A percentile compares a stretch with the other conserved stretches of the same genome.
phyloP scores from a whole-genome alignment of 1,140 invertebrate genomes.

The Atopsyche davidsoni region DNA sequence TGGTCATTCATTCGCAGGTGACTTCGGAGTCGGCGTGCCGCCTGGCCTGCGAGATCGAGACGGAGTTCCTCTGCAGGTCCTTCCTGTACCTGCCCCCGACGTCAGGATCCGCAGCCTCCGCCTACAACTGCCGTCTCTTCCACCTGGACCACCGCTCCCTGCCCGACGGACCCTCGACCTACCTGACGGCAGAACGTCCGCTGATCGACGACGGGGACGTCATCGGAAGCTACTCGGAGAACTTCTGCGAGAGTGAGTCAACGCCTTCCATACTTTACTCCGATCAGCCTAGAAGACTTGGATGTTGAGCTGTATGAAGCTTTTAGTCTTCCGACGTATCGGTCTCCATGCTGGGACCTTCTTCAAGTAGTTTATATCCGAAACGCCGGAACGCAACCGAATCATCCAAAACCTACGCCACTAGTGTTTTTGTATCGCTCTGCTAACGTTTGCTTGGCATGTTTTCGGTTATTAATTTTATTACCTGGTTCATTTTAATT shows the following conservation, averaged over 20 bases:
- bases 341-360: too few relatives aligned
- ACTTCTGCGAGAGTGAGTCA: slow-evolving; percentile 70
- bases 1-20: slow-evolving; percentile 48
- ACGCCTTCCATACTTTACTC: too few relatives aligned
- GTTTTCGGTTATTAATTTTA: too few relatives aligned
- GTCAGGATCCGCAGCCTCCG: slow-evolving; percentile 50
- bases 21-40: slow-evolving; percentile 77
- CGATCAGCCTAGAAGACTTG: too few relatives aligned
- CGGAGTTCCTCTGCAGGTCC: slow-evolving; percentile 87
- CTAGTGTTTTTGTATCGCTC: too few relatives aligned
- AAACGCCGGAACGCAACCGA: too few relatives aligned
- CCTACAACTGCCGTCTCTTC: slow-evolving; percentile 85
- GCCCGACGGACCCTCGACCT: slow-evolving; percentile 85
- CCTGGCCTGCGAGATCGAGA: slow-evolving; percentile 85
- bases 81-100: slow-evolving; percentile 77
- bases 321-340: too few relatives aligned
- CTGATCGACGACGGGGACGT: slow-evolving; percentile 86
- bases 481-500: too few relatives aligned
- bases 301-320: too few relatives aligned
- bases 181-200: slow-evolving; percentile 79
- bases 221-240: slow-evolving; percentile 84
- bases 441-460: too few relatives aligned
- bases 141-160: slow-evolving; percentile 88
- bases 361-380: too few relatives aligned
- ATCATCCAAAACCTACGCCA: too few relatives aligned